Evolutionary conservation across 2,888 invertebrate species (phyloP).

Genomic region (Leistus spinibarbis): DNA sequence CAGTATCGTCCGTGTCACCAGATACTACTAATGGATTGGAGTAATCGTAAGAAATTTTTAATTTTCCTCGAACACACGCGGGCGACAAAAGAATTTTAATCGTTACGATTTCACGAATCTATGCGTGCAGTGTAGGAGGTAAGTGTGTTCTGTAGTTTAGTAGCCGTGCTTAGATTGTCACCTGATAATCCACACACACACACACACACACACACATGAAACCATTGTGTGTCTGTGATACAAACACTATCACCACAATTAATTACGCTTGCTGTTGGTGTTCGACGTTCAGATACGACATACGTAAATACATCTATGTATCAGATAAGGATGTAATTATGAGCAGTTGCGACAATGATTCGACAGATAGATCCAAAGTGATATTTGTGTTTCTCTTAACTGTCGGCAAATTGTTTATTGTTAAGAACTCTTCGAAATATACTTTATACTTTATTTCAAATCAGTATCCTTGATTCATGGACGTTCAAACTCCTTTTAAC

Average conservation of each 20-base stretch:
- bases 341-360: not conserved
- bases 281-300: not conserved
- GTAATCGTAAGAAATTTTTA: constrained; percentile 26
- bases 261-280: too few species aligned
- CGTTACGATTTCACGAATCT: constrained; percentile 13
- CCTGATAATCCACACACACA: not conserved
- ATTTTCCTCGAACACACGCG: constrained; percentile 11
- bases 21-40: constrained; percentile 34
- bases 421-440: not conserved
- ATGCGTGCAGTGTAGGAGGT: constrained; percentile 5
- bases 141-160: constrained; percentile 33
- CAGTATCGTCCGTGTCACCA: constrained; percentile 13
- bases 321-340: not conserved
- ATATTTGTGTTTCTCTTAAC: not conserved
- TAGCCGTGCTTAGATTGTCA: constrained; percentile 12
- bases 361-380: not conserved
- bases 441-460: too few species aligned
- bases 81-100: constrained; percentile 4
- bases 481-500: too few species aligned
- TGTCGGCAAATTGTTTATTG: not conserved
- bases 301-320: not conserved
- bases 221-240: too few species aligned
- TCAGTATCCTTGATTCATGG: too few species aligned
- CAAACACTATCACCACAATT: not conserved
- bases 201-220: not conserved